A percentile compares a stretch with the other conserved stretches of the same genome.
phyloP scores from a whole-genome alignment of 2,797 vertebrate species.

The Oreortyx pictus region DNA sequence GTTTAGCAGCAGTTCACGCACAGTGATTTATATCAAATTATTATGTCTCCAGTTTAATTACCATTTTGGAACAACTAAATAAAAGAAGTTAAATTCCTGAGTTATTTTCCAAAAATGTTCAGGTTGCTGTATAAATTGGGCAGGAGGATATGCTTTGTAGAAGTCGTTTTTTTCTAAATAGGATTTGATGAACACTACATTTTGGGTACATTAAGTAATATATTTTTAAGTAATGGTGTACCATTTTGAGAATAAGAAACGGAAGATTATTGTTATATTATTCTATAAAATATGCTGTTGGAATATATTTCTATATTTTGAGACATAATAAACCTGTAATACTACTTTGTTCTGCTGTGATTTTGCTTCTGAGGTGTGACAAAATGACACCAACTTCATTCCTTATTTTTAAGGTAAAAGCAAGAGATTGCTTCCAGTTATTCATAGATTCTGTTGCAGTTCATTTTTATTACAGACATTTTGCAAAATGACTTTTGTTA shows the following conservation, averaged over 20 bases:
- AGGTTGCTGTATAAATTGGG: constrained; percentile 58
- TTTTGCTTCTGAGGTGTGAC: constrained; percentile 53
- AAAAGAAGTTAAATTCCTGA: neutral
- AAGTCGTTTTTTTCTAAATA: constrained; percentile 75
- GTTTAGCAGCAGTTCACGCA: constrained; percentile 31
- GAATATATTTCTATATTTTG: constrained; percentile 82
- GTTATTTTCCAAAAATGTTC: constrained; percentile 30
- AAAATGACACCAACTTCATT: neutral
- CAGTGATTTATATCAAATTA: constrained; percentile 2
- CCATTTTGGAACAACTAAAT: constrained; percentile 1
- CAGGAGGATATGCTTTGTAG: constrained; percentile 58
- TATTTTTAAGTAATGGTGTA: constrained; percentile 84
- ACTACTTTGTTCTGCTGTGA: constrained; percentile 51
- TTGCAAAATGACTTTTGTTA: neutral
- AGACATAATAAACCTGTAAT: constrained; percentile 81
- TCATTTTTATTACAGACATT: neutral
- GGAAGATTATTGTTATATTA: constrained; percentile 77
- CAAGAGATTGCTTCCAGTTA: neutral
- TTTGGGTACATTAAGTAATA: constrained; percentile 84
- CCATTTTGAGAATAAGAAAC: constrained; percentile 79
- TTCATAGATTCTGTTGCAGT: neutral
- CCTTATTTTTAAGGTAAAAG: neutral
- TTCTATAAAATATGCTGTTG: constrained; percentile 80
- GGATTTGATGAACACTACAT: constrained; percentile 72
- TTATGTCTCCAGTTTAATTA: constrained; percentile 18